Percentiles rank a stretch among this genome's conserved stretches.
Evolutionary conservation across 2,888 invertebrate species (phyloP).

Genomic region (Euzetes globulus): DNA sequence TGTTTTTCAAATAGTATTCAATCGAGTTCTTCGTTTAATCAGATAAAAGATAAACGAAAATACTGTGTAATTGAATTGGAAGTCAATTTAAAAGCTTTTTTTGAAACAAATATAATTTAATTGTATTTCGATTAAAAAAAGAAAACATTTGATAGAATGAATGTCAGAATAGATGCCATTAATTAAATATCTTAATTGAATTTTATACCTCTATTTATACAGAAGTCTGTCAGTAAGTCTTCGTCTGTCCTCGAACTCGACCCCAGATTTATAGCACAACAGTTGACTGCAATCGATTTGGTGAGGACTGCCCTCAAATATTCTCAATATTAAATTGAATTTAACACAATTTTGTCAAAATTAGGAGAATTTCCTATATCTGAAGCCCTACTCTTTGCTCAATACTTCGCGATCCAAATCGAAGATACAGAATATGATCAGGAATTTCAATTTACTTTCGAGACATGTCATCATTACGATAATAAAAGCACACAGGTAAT

Average conservation of each 20-base stretch:
- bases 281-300: conserved; percentile 38
- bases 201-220: background rate
- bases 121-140: background rate
- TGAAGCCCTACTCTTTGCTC: conserved; percentile 36
- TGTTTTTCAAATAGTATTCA: background rate
- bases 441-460: conserved; percentile 38
- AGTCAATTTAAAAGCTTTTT: conserved; percentile 1
- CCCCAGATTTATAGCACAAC: conserved; percentile 37
- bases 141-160: background rate
- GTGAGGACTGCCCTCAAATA: conserved; percentile 16
- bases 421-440: conserved; percentile 36
- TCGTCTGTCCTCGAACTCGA: conserved; percentile 37
- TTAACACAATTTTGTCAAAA: background rate
- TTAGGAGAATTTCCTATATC: conserved; percentile 37
- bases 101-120: background rate
- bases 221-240: conserved; percentile 31
- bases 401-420: conserved; percentile 25
- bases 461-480: conserved; percentile 37
- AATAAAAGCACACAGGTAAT: conserved; percentile 29
- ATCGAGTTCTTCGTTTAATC: no score
- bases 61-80: background rate
- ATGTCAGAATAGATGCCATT: background rate
- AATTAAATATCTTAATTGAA: conserved; percentile 1
- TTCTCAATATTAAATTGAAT: background rate
- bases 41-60: no score